Conservation (phyloP, 2,797 vertebrate species). For the Crypturellus tataupa region DNA sequence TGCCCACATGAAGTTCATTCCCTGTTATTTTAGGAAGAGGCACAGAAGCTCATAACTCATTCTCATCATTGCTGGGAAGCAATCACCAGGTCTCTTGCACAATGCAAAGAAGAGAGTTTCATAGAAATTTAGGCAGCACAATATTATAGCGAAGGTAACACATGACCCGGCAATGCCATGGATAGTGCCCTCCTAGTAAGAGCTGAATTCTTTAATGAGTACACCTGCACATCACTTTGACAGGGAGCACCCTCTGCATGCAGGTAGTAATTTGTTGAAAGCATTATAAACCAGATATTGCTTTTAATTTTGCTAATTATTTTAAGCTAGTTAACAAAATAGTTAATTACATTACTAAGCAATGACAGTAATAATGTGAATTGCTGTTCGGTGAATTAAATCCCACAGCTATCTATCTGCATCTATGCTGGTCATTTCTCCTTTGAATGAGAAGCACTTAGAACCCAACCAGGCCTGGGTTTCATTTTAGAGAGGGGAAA, state of each 20-base stretch:
- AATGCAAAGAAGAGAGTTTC: conserved; percentile 31
- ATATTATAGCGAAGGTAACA: conserved; percentile 53
- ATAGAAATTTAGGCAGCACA: conserved; percentile 33
- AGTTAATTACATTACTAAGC: not conserved
- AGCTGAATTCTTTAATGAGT: not conserved
- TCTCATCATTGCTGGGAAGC: conserved; percentile 69
- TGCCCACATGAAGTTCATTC: conserved; percentile 69
- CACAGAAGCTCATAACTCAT: conserved; percentile 63
- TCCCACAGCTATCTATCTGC: not conserved
- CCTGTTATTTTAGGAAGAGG: conserved; percentile 73
- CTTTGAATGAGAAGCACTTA: not conserved
- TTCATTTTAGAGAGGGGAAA: not conserved
- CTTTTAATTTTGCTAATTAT: not conserved
- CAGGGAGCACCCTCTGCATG: not conserved
- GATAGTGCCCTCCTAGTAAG: not conserved
- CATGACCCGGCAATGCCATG: conserved; percentile 19
- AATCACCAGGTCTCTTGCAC: conserved; percentile 67
- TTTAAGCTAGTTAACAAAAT: conserved; percentile 7
- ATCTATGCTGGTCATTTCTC: not conserved
- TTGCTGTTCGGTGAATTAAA: not conserved
- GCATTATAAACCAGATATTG: not conserved
- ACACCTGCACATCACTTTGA: not conserved
- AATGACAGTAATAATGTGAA: not conserved
- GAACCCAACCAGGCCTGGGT: not conserved
- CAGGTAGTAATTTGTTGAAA: not conserved